A percentile compares a stretch with the other conserved stretches of the same genome.
Evolutionary conservation across 2,113 vertebrate species (phyloP).

Genomic region (Scophthalmus maximus): DNA sequence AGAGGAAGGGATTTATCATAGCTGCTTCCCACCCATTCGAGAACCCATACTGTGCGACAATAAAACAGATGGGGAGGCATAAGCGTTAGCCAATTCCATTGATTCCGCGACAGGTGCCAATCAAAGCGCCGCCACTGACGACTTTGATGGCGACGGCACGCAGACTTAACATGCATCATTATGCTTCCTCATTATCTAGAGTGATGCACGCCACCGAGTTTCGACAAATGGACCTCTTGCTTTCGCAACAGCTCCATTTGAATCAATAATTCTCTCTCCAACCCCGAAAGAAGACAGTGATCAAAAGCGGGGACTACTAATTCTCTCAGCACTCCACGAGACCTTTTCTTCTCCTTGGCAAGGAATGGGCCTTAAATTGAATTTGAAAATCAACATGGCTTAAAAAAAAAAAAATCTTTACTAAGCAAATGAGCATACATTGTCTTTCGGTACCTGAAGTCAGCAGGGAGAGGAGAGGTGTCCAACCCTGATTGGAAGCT

Average conservation of each 20-base stretch:
- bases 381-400: conserved; percentile 68
- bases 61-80: conserved; percentile 63
- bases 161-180: conserved; percentile 69
- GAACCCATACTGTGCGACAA: conserved; percentile 24
- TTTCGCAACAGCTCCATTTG: conserved; percentile 67
- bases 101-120: conserved; percentile 73
- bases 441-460: conserved; percentile 78
- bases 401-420: conserved; percentile 70
- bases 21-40: conserved; percentile 45
- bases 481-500: conserved; percentile 76
- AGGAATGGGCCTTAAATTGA: conserved; percentile 75
- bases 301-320: conserved; percentile 57
- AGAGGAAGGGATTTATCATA: conserved; percentile 52
- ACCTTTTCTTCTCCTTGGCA: conserved; percentile 62
- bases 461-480: conserved; percentile 72
- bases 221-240: conserved; percentile 68
- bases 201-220: conserved; percentile 47
- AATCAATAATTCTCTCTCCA: conserved; percentile 73
- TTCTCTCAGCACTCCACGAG: conserved; percentile 56
- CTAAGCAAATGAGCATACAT: conserved; percentile 70
- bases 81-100: conserved; percentile 52
- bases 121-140: conserved; percentile 56
- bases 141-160: conserved; percentile 61
- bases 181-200: conserved; percentile 68
- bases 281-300: conserved; percentile 71